Evolutionary conservation across 2,888 invertebrate species (phyloP).

Genomic region (Drosophila lutescens): DNA sequence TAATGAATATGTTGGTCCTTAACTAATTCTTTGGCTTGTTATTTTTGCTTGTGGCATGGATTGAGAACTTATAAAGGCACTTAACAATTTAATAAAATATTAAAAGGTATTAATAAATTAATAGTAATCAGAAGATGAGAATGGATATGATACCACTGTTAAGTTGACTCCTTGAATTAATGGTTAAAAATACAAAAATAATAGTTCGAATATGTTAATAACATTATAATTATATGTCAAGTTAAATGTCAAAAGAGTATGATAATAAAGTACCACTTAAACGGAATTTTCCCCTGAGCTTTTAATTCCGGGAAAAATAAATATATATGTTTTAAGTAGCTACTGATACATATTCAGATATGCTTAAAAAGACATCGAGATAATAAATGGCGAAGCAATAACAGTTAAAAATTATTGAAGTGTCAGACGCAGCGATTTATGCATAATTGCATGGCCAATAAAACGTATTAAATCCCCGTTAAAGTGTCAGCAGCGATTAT

Average conservation of each 20-base stretch:
- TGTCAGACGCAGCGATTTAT: conserved; percentile 54
- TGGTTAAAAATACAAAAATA: no score
- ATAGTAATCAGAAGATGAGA: no score
- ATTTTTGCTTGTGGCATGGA: background rate
- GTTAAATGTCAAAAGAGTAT: background rate
- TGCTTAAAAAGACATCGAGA: background rate
- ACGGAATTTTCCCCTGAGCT: background rate
- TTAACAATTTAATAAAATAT: background rate
- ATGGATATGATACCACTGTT: no score
- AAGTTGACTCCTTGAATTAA: no score
- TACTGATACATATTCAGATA: conserved; percentile 2
- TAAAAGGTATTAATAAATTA: no score
- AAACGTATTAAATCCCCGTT: conserved; percentile 55
- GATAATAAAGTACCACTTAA: background rate
- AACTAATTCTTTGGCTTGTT: background rate
- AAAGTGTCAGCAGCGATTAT: conserved; percentile 56
- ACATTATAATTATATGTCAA: no score
- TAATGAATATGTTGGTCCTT: background rate
- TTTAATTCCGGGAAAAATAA: conserved; percentile 34
- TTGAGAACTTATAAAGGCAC: background rate
- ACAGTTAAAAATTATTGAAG: conserved; percentile 66
- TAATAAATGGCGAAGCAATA: conserved; percentile 50
- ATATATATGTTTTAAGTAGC: conserved; percentile 7
- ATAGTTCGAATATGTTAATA: no score
- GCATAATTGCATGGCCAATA: conserved; percentile 64